A percentile compares a stretch with the other conserved stretches of the same genome.
Evolutionary conservation across 2,113 vertebrate genomes (phyloP).

Genomic region (Danio rerio): DNA sequence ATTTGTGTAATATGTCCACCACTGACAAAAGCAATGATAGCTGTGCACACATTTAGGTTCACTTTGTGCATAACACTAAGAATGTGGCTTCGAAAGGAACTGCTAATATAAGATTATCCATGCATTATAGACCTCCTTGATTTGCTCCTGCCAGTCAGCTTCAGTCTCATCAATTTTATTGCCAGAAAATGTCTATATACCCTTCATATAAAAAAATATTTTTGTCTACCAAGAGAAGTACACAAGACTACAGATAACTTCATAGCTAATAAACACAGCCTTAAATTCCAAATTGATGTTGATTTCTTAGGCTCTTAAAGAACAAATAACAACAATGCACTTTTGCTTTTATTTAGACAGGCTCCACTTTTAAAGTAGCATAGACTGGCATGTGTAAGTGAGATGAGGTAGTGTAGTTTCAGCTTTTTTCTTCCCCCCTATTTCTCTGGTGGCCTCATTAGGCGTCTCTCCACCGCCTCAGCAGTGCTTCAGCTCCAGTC

Average conservation of each 20-base stretch:
- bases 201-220: background rate
- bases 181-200: too few relatives aligned
- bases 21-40: too few relatives aligned
- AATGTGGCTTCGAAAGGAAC: too few relatives aligned
- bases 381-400: conserved; percentile 29
- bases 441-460: conserved; percentile 81
- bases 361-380: conserved; percentile 9
- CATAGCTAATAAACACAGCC: background rate
- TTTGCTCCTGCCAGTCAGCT: too few relatives aligned
- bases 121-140: too few relatives aligned
- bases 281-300: background rate
- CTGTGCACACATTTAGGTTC: too few relatives aligned
- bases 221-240: background rate
- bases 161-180: too few relatives aligned
- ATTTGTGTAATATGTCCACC: too few relatives aligned
- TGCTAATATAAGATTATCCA: too few relatives aligned
- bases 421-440: conserved; percentile 6
- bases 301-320: background rate
- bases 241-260: background rate
- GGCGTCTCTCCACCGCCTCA: conserved; percentile 37
- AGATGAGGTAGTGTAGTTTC: conserved; percentile 35
- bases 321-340: background rate
- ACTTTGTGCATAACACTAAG: too few relatives aligned
- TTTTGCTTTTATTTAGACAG: conserved; percentile 5
- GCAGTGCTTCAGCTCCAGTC: conserved; percentile 54